Evolutionary conservation across 1,140 invertebrate species (phyloP), one percentile per base, ranked within the genome.

Genomic region (Acyrthosiphon pisum): DNA sequence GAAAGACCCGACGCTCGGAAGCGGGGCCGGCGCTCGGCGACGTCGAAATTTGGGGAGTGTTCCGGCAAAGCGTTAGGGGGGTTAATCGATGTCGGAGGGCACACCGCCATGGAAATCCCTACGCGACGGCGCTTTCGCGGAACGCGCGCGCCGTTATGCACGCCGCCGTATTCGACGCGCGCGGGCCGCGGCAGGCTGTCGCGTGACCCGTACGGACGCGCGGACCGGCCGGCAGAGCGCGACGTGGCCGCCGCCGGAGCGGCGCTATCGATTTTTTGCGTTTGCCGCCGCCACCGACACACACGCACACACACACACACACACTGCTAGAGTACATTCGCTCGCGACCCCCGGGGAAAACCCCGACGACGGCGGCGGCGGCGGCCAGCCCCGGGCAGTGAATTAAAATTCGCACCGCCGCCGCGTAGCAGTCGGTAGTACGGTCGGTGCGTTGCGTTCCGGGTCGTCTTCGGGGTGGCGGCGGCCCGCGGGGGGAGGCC

Each of bases 21-120:
- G 26, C 26, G 26, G 60, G 60, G 26, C 60, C 76, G 35, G 30
- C 83, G 83, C 37, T 41, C 8, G 83, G 23, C 41, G 26, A 44
- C 9, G 83, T 26, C 37, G 22, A 44, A 46, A 46, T 86, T 86
- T 46, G 84, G 41, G 41, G 83, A 86, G 84, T 46, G 44, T 86
- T 84, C 83, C 20, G 50, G 68, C 37, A 37, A 81, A 91, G 60
- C 60, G 60, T 76, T 76, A 92, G n/a, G 76, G 91, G 91, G 91
- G 91, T 84, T 56, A 93, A 93, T 93, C 91, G 91, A 93, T 93
- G 91, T 93, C 91, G 91, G 30, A 93, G 81, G 91, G 91, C 91
- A 93, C 48, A n/a, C 18, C 44, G 53, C 26, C 4, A 50, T 44
- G 35, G 68, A 46, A 76, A 89, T 89, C 23, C 35, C 50, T 6